Conservation (phyloP, 2,113 vertebrate species). For the Colinus virginianus region DNA sequence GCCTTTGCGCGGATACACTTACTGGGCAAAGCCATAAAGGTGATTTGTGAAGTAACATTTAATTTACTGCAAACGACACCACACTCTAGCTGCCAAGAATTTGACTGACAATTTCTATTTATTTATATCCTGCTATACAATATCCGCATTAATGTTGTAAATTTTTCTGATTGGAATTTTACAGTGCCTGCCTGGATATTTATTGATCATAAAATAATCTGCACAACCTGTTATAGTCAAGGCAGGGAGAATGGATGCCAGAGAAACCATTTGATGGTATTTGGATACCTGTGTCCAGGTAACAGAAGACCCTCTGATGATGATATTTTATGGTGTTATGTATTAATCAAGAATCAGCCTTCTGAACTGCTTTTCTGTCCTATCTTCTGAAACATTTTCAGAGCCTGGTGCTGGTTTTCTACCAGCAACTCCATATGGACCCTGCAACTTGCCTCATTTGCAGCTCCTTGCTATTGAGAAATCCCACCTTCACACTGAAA, state of each 20-base stretch:
- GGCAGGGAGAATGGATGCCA: background rate
- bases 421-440: slow-evolving; percentile 55
- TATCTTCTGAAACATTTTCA: slow-evolving; percentile 41
- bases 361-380: slow-evolving; percentile 14
- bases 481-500: slow-evolving; percentile 57
- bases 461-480: slow-evolving; percentile 42
- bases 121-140: slow-evolving; percentile 77
- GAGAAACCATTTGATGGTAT: background rate
- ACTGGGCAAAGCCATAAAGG: slow-evolving; percentile 58
- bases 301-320: slow-evolving; percentile 27
- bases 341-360: slow-evolving; percentile 18
- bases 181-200: slow-evolving; percentile 70
- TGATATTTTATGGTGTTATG: slow-evolving; percentile 13
- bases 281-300: background rate
- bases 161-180: slow-evolving; percentile 80
- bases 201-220: slow-evolving; percentile 69
- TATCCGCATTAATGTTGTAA: slow-evolving; percentile 76
- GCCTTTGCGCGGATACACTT: slow-evolving; percentile 19
- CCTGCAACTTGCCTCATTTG: slow-evolving; percentile 50
- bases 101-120: slow-evolving; percentile 81
- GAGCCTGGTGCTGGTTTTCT: slow-evolving; percentile 44
- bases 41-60: slow-evolving; percentile 74
- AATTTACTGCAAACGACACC: slow-evolving; percentile 71
- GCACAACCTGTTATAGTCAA: slow-evolving; percentile 22
- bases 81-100: slow-evolving; percentile 68